Base-by-base conservation (phyloP, 2,888 invertebrate genomes). In the Pasiphila rectangulata region DNA sequence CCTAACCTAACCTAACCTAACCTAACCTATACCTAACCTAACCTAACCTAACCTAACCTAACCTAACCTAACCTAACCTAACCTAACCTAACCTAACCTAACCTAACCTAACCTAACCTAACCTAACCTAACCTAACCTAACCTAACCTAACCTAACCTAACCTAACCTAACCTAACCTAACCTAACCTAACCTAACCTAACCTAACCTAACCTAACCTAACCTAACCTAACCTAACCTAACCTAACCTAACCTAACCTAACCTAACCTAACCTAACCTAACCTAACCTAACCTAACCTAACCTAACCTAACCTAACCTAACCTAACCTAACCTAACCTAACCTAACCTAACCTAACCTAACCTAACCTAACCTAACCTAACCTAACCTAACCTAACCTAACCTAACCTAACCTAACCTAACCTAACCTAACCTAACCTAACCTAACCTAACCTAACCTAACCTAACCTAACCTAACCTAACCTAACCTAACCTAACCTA, bases 181-280 rank as follows among this genome's bases (percentile, higher is more conserved):
- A 47, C 50, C 48, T 55, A 51, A 48, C 48, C 51, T 54, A 50
- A 47, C 50, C 51, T 55, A 49, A 49, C 51, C 51, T 48, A 51
- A 52, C 48, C 48, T 51, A 51, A 52, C 44, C 51, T 51, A 54
- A 50, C 54, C 56, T 56, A 56, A 54, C 54, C 56, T 58, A 56
- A 56, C 52, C 53, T 48, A 56, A 56, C 54, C 56, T 56, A 54
- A 56, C 52, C 54, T 54, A 54, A 56, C 51, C 55, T 54, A 57
- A 57, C 55, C 56, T 58, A 54, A 54, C 54, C 54, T 59, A 56
- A 54, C 54, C 48, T 55, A 54, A 52, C 44, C 44, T 44, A 44
- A 41, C 44, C 37, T 44, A 49, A 38, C 37, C 24, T 37, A 25
- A 37, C 25, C 42, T 30, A 30, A 41, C 48, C 29, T 38, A 48